Base-by-base conservation (phyloP, 1,140 invertebrate species). In the Drosophila busckii region DNA sequence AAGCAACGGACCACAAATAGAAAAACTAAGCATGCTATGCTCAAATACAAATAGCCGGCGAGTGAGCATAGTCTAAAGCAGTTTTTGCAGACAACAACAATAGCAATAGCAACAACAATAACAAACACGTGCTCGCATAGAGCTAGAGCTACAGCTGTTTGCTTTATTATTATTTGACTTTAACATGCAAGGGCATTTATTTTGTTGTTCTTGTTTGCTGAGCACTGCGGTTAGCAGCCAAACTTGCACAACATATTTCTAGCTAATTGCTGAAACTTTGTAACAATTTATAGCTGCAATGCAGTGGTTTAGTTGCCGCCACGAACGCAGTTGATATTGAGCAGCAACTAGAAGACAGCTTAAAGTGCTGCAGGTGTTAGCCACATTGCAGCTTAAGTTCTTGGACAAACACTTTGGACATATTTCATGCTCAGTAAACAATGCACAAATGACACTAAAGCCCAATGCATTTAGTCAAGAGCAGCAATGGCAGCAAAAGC, bases 261-360 rank as follows among this genome's bases (percentile, higher is more conserved):
- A 68, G 45, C 59, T 82, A 78, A 78, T 78, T 78, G 75, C 63
- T 56, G 41, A 68, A 80, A 80, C 50, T 80, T 80, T 73, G 69
- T 34, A 82, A 82, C 68, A 82, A 82, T 73, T 73, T 80, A 82
- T 73, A 69, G 64, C 73, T 80, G 75, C 73, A 80, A 69, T 80
- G 75, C 75, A 73, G 73, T 82, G 69, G 64, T 38, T 41, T 25
- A 53, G 60, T 48, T 58, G 38, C 1, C 28, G 32, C 26, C 23
- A 29, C 9, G 7, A 12, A 44, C 46, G 4, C 38, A 56, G 62
- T 78, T 71, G 38, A 59, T 59, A 66, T 64, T 49, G 64, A 40
- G 59, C 44, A 65, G 50, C 64, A 69, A 71, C 45, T 71, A 17
- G 7, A 7, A n/a, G n/a, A n/a, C n/a, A n/a, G n/a, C n/a, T n/a